Evolutionary conservation across 2,888 invertebrate genomes (phyloP).

Genomic region (Andrena flavipes): DNA sequence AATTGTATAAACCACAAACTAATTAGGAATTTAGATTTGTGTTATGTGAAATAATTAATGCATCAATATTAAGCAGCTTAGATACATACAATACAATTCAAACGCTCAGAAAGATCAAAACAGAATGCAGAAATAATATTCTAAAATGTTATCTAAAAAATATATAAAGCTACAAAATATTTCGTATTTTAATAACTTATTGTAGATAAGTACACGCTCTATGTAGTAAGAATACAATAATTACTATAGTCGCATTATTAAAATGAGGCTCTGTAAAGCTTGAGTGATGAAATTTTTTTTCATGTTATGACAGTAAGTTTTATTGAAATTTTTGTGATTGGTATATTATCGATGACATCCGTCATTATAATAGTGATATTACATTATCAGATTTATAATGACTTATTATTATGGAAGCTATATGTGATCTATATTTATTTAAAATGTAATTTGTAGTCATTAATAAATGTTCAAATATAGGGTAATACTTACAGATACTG

Average conservation of each 20-base stretch:
- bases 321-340: conserved; percentile 35
- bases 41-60: conserved; percentile 17
- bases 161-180: conserved; percentile 30
- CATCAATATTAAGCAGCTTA: conserved; percentile 6
- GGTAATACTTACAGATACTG: conserved; percentile 37
- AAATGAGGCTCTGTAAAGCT: conserved; percentile 35
- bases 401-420: conserved; percentile 20
- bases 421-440: conserved; percentile 42
- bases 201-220: conserved; percentile 48
- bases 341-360: conserved; percentile 35
- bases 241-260: conserved; percentile 46
- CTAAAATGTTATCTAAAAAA: conserved; percentile 28
- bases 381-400: conserved; percentile 46
- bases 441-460: conserved; percentile 15
- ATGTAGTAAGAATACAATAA: conserved; percentile 61
- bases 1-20: conserved; percentile 39
- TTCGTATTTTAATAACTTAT: conserved; percentile 53
- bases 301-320: background rate
- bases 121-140: conserved; percentile 27
- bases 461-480: conserved; percentile 42
- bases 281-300: conserved; percentile 11
- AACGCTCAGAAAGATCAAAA: conserved; percentile 34
- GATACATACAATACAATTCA: conserved; percentile 38
- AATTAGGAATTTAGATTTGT: conserved; percentile 45
- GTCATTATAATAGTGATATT: conserved; percentile 40